These are phyloP conservation scores for Eupithecia inturbata DNA, from an alignment of 2,888 invertebrate genomes.

Conservation along the genomic window DNA sequence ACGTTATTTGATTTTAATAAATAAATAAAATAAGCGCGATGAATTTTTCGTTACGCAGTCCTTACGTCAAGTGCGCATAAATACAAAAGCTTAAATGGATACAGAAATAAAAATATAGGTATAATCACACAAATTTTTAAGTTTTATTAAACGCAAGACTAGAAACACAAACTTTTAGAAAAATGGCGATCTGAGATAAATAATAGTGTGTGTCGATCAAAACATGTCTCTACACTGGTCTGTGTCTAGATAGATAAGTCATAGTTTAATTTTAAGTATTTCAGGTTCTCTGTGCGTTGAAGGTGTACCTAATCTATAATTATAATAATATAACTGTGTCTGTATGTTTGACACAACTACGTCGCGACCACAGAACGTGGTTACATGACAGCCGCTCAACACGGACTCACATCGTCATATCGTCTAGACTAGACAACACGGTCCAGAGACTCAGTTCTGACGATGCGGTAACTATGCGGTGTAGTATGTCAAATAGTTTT, in stretches of 20 bases:
- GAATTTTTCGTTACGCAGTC: neutral
- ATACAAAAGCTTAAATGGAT: constrained; percentile 15
- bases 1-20: neutral
- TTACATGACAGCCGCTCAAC: neutral
- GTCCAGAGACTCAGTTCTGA: neutral
- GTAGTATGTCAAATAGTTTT: neutral
- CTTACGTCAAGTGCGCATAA: constrained; percentile 36
- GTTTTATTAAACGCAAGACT: neutral
- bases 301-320: neutral
- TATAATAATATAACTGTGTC: neutral
- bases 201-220: neutral
- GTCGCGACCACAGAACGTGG: neutral
- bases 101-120: neutral
- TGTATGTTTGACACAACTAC: neutral
- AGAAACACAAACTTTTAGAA: neutral
- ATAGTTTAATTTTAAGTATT: neutral
- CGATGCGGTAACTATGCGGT: neutral
- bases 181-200: neutral
- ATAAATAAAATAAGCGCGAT: constrained; percentile 6
- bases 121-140: neutral
- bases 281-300: neutral
- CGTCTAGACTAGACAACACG: neutral
- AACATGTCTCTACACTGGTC: neutral
- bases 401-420: no score
- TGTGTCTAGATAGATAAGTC: neutral